Conservation (phyloP, 2,797 vertebrate genomes). For the Taenioides sp. region DNA sequence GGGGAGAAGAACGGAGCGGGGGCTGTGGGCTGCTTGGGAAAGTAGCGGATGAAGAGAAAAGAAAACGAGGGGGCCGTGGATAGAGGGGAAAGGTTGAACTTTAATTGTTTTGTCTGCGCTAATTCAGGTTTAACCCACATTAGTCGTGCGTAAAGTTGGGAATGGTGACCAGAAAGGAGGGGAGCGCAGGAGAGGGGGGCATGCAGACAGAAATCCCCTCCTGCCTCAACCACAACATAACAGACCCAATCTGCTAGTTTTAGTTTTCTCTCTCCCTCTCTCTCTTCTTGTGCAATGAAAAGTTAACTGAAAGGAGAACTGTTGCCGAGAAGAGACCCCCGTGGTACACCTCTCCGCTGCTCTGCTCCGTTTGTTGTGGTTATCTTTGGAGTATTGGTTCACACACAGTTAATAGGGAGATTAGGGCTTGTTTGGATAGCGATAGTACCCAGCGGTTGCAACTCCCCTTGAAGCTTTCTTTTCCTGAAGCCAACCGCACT, state of each 20-base stretch:
- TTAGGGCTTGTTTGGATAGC: slow-evolving; percentile 16
- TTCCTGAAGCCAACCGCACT: background rate
- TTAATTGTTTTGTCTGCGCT: slow-evolving; percentile 42
- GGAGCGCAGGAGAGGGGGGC: accelerated
- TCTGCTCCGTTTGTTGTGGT: slow-evolving; percentile 35
- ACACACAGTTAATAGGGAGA: slow-evolving; percentile 36
- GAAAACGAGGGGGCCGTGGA: slow-evolving; percentile 9
- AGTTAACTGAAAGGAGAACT: slow-evolving; percentile 34
- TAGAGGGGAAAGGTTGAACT: slow-evolving; percentile 29
- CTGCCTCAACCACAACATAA: slow-evolving; percentile 26
- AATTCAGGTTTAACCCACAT: slow-evolving; percentile 44
- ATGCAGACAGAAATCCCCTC: slow-evolving; percentile 3
- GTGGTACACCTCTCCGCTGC: slow-evolving; percentile 30
- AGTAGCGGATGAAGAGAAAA: slow-evolving; percentile 63
- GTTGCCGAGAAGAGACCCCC: slow-evolving; percentile 30
- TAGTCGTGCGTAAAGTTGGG: slow-evolving; percentile 36
- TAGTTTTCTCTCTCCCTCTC: background rate
- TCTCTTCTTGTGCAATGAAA: slow-evolving; percentile 19
- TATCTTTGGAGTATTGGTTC: slow-evolving; percentile 50
- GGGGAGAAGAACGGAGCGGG: slow-evolving; percentile 4
- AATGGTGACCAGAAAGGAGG: background rate
- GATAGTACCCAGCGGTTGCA: background rate
- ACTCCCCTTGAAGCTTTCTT: background rate
- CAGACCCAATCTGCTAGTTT: slow-evolving; percentile 23
- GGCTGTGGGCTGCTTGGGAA: slow-evolving; percentile 51